These are phyloP conservation scores for Eutrigla gurnardus DNA, from an alignment of 2,797 vertebrate species.

Conservation along the genomic window DNA sequence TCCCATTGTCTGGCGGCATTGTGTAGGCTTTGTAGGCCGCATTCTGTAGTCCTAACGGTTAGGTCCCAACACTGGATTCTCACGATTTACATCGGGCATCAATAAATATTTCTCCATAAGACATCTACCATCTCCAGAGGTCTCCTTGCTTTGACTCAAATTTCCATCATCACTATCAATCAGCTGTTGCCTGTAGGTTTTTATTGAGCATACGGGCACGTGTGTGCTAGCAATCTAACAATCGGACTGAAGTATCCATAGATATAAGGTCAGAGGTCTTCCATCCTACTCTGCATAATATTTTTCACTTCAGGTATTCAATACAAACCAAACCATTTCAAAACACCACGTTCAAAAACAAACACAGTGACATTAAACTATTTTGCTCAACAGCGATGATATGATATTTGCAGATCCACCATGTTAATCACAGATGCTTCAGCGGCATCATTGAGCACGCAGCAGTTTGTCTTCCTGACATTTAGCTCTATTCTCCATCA, in stretches of 20 bases:
- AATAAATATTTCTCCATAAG: too few relatives aligned
- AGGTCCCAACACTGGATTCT: too few relatives aligned
- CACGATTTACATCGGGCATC: too few relatives aligned
- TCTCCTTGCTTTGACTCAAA: too few relatives aligned
- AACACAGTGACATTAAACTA: background rate
- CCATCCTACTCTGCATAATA: background rate
- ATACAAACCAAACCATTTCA: background rate
- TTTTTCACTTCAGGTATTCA: background rate
- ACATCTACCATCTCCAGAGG: too few relatives aligned
- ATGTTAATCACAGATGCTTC: conserved; percentile 15
- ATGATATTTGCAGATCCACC: background rate
- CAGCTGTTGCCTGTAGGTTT: background rate
- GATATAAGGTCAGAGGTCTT: background rate
- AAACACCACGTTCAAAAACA: background rate
- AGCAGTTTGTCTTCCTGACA: conserved; percentile 42
- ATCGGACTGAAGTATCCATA: too few relatives aligned
- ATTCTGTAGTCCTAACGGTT: too few relatives aligned
- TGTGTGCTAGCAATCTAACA: too few relatives aligned
- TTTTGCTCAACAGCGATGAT: background rate
- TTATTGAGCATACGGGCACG: background rate
- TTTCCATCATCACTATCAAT: background rate
- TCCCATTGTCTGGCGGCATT: too few relatives aligned
- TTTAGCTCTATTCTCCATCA: conserved; percentile 3
- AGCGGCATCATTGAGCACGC: background rate
- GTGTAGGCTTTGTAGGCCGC: too few relatives aligned